phyloP scores from a whole-genome alignment of 2,797 vertebrate species.

The Semaprochilodus insignis region DNA sequence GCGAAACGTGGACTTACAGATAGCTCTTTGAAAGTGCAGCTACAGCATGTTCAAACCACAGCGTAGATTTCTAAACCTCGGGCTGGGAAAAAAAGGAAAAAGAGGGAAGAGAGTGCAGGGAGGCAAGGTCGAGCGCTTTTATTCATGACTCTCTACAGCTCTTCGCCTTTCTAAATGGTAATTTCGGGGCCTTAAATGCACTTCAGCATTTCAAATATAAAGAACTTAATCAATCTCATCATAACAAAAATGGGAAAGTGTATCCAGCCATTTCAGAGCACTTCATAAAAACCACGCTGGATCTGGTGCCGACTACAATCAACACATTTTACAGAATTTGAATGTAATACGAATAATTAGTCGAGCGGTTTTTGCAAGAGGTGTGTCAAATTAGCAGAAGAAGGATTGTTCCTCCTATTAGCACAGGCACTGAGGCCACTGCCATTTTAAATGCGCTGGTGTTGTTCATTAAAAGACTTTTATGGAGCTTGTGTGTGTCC shows the following conservation, averaged over 20 bases:
- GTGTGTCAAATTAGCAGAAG: slow-evolving; percentile 44
- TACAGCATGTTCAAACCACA: slow-evolving; percentile 38
- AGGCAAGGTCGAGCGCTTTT: slow-evolving; percentile 22
- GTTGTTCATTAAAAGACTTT: slow-evolving; percentile 43
- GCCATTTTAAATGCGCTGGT: slow-evolving; percentile 25
- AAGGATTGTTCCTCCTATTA: slow-evolving; percentile 6
- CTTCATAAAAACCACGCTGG: slow-evolving; percentile 33
- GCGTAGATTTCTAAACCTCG: slow-evolving; percentile 26
- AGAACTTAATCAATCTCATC: slow-evolving; percentile 53
- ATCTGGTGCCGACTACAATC: slow-evolving; percentile 10
- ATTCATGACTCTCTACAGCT: slow-evolving; percentile 40
- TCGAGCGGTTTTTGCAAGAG: slow-evolving; percentile 41
- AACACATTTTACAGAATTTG: slow-evolving; percentile 51
- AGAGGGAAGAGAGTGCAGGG: neutral
- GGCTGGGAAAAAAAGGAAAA: neutral
- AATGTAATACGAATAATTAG: slow-evolving; percentile 54
- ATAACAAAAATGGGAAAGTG: slow-evolving; percentile 52
- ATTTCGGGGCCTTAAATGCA: slow-evolving; percentile 49
- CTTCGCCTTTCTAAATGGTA: slow-evolving; percentile 40
- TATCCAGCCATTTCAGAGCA: slow-evolving; percentile 49
- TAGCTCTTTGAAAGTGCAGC: slow-evolving; percentile 39
- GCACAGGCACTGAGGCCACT: neutral
- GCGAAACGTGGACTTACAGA: slow-evolving; percentile 48
- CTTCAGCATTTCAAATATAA: slow-evolving; percentile 40
- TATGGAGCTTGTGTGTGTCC: neutral